Evolutionary conservation across 1,140 invertebrate species (phyloP).

Genomic region (Leptinotarsa texana): DNA sequence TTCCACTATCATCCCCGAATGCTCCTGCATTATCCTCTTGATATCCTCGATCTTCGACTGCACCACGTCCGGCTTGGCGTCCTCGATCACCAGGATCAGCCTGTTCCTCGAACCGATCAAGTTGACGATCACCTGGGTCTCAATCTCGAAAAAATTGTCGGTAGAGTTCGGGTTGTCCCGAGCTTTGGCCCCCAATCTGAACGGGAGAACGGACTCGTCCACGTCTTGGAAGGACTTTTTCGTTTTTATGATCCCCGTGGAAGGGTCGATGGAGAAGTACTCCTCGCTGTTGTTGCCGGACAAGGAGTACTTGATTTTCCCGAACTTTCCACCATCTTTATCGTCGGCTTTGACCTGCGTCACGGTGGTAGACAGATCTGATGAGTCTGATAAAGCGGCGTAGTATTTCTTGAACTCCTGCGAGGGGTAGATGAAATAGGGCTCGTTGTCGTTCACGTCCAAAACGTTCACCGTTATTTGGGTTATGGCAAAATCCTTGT

Average conservation of each 20-base stretch:
- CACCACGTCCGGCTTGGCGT: constrained; percentile 72
- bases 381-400: constrained; percentile 70
- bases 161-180: constrained; percentile 72
- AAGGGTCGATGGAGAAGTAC: constrained; percentile 75
- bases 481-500: constrained; percentile 72
- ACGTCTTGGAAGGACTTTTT: constrained; percentile 72
- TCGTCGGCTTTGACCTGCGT: constrained; percentile 80
- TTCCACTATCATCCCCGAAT: constrained; percentile 73
- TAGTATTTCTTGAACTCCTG: constrained; percentile 65
- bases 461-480: constrained; percentile 80
- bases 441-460: constrained; percentile 86
- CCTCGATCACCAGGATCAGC: constrained; percentile 76
- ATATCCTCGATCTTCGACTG: constrained; percentile 68
- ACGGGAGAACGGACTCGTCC: constrained; percentile 66
- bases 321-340: constrained; percentile 78
- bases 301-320: constrained; percentile 74
- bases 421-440: constrained; percentile 74
- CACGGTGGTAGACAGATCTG: constrained; percentile 73
- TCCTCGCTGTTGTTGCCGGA: constrained; percentile 62
- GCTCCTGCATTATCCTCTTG: constrained; percentile 71
- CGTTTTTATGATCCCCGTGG: constrained; percentile 75
- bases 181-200: constrained; percentile 74
- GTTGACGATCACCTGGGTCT: constrained; percentile 62
- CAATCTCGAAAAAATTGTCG: constrained; percentile 64
- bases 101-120: constrained; percentile 70